A percentile compares a stretch with the other conserved stretches of the same genome.
Conservation (phyloP, 2,797 vertebrate genomes). For the Avahi laniger region DNA sequence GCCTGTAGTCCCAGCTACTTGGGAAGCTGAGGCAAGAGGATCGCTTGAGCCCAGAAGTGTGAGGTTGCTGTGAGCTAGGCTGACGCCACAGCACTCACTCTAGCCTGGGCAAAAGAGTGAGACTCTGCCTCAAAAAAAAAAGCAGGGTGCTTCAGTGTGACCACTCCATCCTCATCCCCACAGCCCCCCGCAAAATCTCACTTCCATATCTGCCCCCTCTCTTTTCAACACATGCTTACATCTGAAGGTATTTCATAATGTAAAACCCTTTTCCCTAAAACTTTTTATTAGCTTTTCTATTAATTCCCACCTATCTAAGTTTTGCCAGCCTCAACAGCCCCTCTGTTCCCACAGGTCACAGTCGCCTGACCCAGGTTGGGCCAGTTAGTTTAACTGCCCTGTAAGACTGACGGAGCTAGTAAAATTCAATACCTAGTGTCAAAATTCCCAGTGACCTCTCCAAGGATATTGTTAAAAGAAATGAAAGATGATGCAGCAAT, state of each 20-base stretch:
- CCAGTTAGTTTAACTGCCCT: constrained; percentile 45
- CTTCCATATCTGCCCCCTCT: constrained; percentile 57
- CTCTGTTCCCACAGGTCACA: constrained; percentile 34
- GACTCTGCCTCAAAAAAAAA: no score
- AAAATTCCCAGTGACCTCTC: constrained; percentile 50
- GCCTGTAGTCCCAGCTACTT: no score
- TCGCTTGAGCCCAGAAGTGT: no score
- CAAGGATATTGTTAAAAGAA: constrained; percentile 68
- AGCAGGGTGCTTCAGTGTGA: not conserved
- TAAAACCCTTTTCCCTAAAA: not conserved
- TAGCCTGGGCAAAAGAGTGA: no score
- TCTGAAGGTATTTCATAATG: constrained; percentile 17
- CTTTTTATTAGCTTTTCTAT: not conserved
- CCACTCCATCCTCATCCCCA: constrained; percentile 32
- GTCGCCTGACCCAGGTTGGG: constrained; percentile 62
- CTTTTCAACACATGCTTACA: constrained; percentile 43
- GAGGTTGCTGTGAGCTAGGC: no score
- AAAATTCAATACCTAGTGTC: constrained; percentile 63
- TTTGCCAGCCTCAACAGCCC: not conserved
- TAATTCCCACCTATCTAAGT: not conserved
- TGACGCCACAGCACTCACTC: no score
- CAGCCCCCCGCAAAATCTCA: not conserved
- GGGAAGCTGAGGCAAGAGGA: no score
- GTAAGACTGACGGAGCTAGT: constrained; percentile 15
- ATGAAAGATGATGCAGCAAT: constrained; percentile 46